These are phyloP conservation scores for Tineola bisselliella DNA, from an alignment of 2,888 invertebrate genomes.

Conservation along the genomic window DNA sequence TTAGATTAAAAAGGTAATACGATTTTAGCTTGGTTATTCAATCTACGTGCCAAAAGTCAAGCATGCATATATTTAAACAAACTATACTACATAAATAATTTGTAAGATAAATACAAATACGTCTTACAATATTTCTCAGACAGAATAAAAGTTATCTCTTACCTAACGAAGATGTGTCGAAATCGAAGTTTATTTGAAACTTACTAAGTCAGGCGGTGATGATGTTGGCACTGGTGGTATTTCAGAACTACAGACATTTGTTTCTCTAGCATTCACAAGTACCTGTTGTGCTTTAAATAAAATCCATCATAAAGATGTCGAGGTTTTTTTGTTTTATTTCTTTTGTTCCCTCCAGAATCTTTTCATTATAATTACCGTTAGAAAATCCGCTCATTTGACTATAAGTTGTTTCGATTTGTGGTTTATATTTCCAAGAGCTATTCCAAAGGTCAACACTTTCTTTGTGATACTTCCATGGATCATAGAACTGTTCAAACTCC, in stretches of 20 bases:
- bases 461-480: slow-evolving; percentile 22
- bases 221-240: slow-evolving; percentile 44
- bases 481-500: slow-evolving; percentile 58
- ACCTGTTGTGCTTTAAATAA: slow-evolving; percentile 59
- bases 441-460: slow-evolving; percentile 41
- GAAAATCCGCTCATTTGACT: not conserved
- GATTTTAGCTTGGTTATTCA: not conserved
- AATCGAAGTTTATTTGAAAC: slow-evolving; percentile 7
- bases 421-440: slow-evolving; percentile 42
- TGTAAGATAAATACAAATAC: not conserved
- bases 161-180: not conserved
- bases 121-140: too few species aligned
- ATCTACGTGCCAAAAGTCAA: slow-evolving; percentile 6
- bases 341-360: too few species aligned
- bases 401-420: slow-evolving; percentile 11
- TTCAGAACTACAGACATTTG: slow-evolving; percentile 58
- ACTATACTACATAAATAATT: not conserved
- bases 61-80: not conserved
- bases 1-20: not conserved
- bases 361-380: not conserved
- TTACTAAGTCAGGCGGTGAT: slow-evolving; percentile 27
- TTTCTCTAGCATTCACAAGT: slow-evolving; percentile 45
- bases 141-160: not conserved
- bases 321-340: slow-evolving; percentile 41
- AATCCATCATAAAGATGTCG: slow-evolving; percentile 62